These are phyloP conservation scores for Caerostris extrusa DNA, from an alignment of 1,140 invertebrate species.

Conservation along the genomic window DNA sequence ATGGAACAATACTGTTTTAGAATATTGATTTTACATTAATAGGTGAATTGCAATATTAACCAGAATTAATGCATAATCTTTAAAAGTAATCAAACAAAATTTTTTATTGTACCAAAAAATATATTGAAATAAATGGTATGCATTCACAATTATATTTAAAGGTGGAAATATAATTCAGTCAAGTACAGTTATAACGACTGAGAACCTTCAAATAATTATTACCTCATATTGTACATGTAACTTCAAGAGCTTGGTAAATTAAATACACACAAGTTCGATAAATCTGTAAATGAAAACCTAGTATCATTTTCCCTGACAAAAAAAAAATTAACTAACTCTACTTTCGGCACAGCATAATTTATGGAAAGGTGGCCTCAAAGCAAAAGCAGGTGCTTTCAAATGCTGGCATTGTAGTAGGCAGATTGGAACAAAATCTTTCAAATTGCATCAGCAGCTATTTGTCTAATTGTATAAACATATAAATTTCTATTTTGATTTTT, in stretches of 20 bases:
- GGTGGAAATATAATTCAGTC: no score
- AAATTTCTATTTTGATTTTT: no score
- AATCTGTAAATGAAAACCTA: conserved; percentile 34
- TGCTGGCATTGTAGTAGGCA: background rate
- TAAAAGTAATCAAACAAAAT: no score
- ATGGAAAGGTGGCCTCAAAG: background rate
- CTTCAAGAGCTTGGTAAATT: background rate
- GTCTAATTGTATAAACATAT: background rate
- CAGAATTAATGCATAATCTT: no score
- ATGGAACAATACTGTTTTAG: no score
- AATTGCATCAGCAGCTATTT: background rate
- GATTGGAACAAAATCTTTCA: background rate
- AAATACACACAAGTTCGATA: conserved; percentile 39
- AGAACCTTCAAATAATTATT: background rate
- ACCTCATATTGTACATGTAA: background rate
- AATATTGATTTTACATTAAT: no score
- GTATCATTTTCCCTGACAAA: background rate
- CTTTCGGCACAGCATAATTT: background rate
- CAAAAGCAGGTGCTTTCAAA: conserved; percentile 26
- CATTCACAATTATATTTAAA: no score
- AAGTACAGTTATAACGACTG: background rate
- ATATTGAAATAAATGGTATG: no score
- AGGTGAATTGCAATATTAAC: no score
- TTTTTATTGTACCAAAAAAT: no score
- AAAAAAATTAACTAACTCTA: background rate